Conservation (phyloP, 2,797 vertebrate species). For the Notolepis coatsorum region DNA sequence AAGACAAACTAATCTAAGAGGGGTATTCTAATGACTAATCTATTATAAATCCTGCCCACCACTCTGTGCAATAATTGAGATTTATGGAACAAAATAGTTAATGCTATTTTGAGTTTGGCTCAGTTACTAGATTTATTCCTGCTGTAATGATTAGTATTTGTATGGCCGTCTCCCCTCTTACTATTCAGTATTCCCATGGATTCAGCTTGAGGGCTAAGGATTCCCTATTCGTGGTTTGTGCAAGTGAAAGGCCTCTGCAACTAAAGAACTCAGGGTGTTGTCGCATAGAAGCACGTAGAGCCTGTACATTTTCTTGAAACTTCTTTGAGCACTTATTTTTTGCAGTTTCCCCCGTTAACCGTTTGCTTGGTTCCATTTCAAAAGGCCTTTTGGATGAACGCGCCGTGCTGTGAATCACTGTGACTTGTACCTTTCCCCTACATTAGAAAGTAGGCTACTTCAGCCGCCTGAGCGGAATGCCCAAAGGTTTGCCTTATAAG, state of each 20-base stretch:
- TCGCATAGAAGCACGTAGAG: slow-evolving; percentile 1
- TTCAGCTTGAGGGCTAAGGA: slow-evolving; percentile 3
- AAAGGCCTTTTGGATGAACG: slow-evolving; percentile 50
- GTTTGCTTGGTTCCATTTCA: slow-evolving; percentile 31
- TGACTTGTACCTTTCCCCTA: slow-evolving; percentile 49
- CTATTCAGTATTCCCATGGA: not conserved
- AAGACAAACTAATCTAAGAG: not conserved
- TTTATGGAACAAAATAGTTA: not conserved
- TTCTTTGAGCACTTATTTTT: slow-evolving; percentile 34
- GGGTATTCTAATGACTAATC: too few species aligned
- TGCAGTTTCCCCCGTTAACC: slow-evolving; percentile 8
- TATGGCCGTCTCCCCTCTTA: slow-evolving; percentile 32
- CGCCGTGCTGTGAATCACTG: slow-evolving; percentile 29
- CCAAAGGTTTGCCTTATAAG: slow-evolving; percentile 23
- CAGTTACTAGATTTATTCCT: slow-evolving; percentile 6
- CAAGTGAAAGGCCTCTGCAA: slow-evolving; percentile 33
- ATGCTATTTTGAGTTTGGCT: slow-evolving; percentile 20
- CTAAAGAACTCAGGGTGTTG: slow-evolving; percentile 69
- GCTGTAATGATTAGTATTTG: slow-evolving; percentile 26
- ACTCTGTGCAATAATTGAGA: not conserved
- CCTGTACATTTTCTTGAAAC: slow-evolving; percentile 20
- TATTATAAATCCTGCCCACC: not conserved
- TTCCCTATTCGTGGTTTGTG: slow-evolving; percentile 20
- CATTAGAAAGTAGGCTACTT: slow-evolving; percentile 20
- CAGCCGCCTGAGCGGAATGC: slow-evolving; percentile 9